Base-by-base conservation (phyloP, 1,140 invertebrate genomes). In the Lepidurus apus region DNA sequence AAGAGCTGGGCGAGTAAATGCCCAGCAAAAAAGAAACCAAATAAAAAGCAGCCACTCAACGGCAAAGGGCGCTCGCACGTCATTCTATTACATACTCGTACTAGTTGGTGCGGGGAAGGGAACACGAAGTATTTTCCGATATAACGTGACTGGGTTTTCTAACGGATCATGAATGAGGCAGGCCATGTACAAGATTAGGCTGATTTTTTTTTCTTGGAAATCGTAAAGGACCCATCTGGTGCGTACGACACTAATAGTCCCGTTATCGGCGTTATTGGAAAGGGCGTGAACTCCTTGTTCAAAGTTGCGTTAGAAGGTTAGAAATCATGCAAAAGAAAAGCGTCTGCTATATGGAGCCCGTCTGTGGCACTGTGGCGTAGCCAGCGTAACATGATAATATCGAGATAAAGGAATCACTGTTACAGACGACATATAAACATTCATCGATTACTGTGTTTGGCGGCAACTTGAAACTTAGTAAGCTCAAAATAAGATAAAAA, bases 301-400 rank as follows among this genome's bases (percentile, higher is more conserved):
- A 7, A 65, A n/a, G 21, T 65, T 13, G 7, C 53, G 53, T 65
- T 65, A 65, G 21, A 65, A 65, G 53, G 53, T 65, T 65, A 65
- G 53, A 21, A 65, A 65, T 65, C 53, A 21, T 65, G 53, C 21
- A n/a, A 7, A 21, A 65, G 53, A 65, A 65, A 65, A n/a, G 53
- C 53, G 17, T 21, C 21, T 5, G 53, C n/a, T 13, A 65, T n/a
- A 21, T 21, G 17, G 21, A 65, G 21, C 17, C 53, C n/a, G 53
- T 65, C 53, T 65, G 53, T 65, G 53, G 21, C 21, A 21, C 53
- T 65, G 53, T 65, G 17, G 17, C 53, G 53, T 65, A 13, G 17
- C 53, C 53, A 65, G 53, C 53, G 53, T 65, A 65, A 65, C 53
- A 65, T 21, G 53, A 65, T 65, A 65, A 65, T 65, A 8, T 13